Base-by-base conservation (phyloP, 2,888 invertebrate species). In the Disparrhopalites patrizii region DNA sequence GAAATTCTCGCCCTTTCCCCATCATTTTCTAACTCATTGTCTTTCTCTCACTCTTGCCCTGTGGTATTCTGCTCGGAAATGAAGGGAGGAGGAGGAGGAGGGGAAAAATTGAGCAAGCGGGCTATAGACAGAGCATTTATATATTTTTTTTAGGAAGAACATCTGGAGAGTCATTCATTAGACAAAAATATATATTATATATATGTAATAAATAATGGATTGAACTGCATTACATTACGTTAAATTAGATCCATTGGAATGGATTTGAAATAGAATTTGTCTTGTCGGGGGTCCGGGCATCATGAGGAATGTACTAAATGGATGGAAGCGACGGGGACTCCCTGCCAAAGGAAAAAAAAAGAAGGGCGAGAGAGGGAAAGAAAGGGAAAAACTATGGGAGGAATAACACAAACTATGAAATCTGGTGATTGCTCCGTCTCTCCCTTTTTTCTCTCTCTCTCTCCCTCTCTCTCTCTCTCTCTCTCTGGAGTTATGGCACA, bases 171-270 rank as follows among this genome's bases (percentile, higher is more conserved):
- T 54, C 66, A 66, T 55, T 60, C 60, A 66, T 66, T 55, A 66
- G 55, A 61, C 61, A 62, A 40, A 40, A 40, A 50, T 58, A 30
- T n/a, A n/a, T n/a, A n/a, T n/a, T n/a, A n/a, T n/a, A n/a, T n/a
- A n/a, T n/a, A 57, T 51, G 31, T 57, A 65, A 65, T 58, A 65
- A 65, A 58, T 65, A 58, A 65, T 64, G 65, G 52, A 65, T 65
- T 65, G 65, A 65, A 58, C 51, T 57, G 31, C 58, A 65, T 65
- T 65, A 65, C 65, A 65, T 58, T 55, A 64, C 62, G 38, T 62
- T 63, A 63, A 63, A 65, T 65, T 65, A 65, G 57, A 65, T 65
- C 64, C 57, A 57, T 58, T 65, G 65, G 65, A 65, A 65, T 65
- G 65, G 58, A 52, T 58, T 52, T 50, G 63, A 56, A 63, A 63